A percentile compares a stretch with the other conserved stretches of the same genome.
Conservation (phyloP, 2,888 invertebrate species). For the Drosophila niveifrons region DNA sequence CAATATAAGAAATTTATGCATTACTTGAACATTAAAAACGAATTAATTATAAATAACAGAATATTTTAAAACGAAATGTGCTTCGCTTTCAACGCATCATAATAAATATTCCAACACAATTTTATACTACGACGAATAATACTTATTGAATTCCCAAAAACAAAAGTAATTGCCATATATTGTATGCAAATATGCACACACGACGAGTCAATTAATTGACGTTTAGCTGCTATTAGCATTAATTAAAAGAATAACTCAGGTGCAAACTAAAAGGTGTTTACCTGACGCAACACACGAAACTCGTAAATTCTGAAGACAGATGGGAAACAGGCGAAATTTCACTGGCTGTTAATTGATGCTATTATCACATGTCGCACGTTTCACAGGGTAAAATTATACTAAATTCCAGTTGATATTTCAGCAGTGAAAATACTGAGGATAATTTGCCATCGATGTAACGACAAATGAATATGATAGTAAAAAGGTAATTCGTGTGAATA, state of each 20-base stretch:
- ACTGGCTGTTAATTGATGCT: conserved; percentile 43
- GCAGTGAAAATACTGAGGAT: background rate
- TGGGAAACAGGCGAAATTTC: conserved; percentile 30
- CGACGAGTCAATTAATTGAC: conserved; percentile 57
- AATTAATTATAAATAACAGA: background rate
- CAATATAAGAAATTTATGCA: background rate
- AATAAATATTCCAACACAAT: conserved; percentile 4
- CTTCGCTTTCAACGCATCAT: no score
- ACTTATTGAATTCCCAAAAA: conserved; percentile 31
- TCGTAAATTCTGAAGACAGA: conserved; percentile 23
- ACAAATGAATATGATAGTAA: background rate
- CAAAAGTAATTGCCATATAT: background rate
- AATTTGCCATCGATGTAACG: background rate
- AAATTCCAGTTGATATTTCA: background rate
- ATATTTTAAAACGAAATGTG: background rate
- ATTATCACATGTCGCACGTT: conserved; percentile 21
- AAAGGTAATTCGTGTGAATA: background rate
- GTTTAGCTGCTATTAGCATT: conserved; percentile 61
- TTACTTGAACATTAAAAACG: background rate
- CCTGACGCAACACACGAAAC: conserved; percentile 8
- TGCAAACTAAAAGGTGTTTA: conserved; percentile 41
- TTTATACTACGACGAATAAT: conserved; percentile 39
- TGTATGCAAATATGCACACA: conserved; percentile 22
- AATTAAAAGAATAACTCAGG: conserved; percentile 44
- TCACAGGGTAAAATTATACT: conserved; percentile 3